These are phyloP conservation scores for Tetrao urogallus DNA, from an alignment of 2,113 vertebrate species.

Conservation along the genomic window DNA sequence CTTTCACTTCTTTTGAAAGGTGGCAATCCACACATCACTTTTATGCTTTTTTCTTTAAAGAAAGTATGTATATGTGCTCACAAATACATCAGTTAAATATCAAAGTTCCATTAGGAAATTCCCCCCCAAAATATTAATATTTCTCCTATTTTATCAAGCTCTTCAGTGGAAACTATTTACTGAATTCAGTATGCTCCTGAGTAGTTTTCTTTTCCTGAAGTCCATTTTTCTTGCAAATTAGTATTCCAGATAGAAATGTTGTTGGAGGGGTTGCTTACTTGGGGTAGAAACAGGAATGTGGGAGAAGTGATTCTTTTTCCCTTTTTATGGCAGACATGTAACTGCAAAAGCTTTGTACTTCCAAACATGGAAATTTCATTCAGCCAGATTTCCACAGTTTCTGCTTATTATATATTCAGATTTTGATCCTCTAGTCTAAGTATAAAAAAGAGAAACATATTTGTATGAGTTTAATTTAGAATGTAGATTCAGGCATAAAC, in stretches of 20 bases:
- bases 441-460: constrained; percentile 46
- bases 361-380: constrained; percentile 56
- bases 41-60: not conserved
- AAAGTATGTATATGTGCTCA: not conserved
- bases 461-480: constrained; percentile 47
- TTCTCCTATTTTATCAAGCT: not conserved
- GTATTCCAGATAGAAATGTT: not conserved
- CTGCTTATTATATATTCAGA: constrained; percentile 18
- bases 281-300: not conserved
- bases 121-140: not conserved
- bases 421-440: constrained; percentile 25
- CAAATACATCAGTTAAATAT: not conserved
- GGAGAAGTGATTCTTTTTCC: constrained; percentile 6
- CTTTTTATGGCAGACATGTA: constrained; percentile 8
- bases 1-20: not conserved
- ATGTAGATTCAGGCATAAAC: constrained; percentile 20
- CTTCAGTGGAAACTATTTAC: not conserved
- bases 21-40: too few species aligned
- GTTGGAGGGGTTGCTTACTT: not conserved
- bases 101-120: not conserved
- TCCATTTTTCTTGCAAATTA: constrained; percentile 30
- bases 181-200: not conserved
- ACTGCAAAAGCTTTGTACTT: constrained; percentile 19
- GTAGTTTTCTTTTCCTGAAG: not conserved
- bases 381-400: constrained; percentile 11